Percentiles rank a stretch among this genome's conserved stretches.
Conservation (phyloP, 2,888 invertebrate genomes). For the Mythimna impura region DNA sequence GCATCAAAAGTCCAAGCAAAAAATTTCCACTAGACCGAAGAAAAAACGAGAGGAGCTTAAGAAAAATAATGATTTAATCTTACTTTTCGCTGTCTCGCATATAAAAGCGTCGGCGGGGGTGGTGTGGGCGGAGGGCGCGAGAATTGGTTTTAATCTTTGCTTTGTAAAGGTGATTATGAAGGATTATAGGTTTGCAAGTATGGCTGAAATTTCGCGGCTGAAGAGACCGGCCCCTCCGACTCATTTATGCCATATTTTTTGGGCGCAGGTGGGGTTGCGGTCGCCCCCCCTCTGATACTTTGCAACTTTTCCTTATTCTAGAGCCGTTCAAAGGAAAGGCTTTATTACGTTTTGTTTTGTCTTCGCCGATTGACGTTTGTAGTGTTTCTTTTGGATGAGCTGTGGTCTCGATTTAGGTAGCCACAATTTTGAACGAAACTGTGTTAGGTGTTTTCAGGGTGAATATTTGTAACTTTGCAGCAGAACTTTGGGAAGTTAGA, state of each 20-base stretch:
- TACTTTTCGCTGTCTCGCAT: slow-evolving; percentile 90
- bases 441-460: slow-evolving; percentile 30
- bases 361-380: slow-evolving; percentile 73
- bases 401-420: slow-evolving; percentile 68
- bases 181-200: slow-evolving; percentile 91
- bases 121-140: slow-evolving; percentile 79
- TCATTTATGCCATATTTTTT: slow-evolving; percentile 89
- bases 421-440: slow-evolving; percentile 36
- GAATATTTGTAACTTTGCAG: slow-evolving; percentile 16
- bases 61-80: slow-evolving; percentile 91
- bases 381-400: slow-evolving; percentile 77
- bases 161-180: slow-evolving; percentile 91
- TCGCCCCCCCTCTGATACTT: slow-evolving; percentile 81
- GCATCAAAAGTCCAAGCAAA: slow-evolving; percentile 90
- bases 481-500: background rate
- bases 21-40: slow-evolving; percentile 85
- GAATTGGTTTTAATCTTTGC: slow-evolving; percentile 91
- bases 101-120: slow-evolving; percentile 84
- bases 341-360: slow-evolving; percentile 85
- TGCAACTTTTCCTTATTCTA: slow-evolving; percentile 88
- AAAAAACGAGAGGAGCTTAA: slow-evolving; percentile 89
- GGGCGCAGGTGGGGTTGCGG: slow-evolving; percentile 86
- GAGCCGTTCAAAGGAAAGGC: slow-evolving; percentile 86
- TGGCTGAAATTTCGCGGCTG: slow-evolving; percentile 89
- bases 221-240: slow-evolving; percentile 80